A percentile compares a stretch with the other conserved stretches of the same genome.
Evolutionary conservation across 2,888 invertebrate genomes (phyloP).

Genomic region (Acanthacorydalis orientalis): DNA sequence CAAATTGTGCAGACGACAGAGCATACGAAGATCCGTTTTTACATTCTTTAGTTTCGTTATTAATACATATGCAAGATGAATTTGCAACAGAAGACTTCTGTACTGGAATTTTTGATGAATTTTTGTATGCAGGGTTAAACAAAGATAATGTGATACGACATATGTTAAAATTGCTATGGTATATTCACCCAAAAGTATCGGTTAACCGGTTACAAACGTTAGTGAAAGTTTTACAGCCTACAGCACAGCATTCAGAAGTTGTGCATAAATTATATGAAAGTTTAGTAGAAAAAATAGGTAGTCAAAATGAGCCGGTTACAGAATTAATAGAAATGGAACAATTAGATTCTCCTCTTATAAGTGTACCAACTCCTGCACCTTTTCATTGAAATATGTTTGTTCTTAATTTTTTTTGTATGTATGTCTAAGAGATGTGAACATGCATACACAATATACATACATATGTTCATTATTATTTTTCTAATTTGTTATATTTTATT

Average conservation of each 20-base stretch:
- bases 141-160: constrained; percentile 87
- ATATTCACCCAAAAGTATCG: constrained; percentile 73
- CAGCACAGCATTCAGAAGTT: constrained; percentile 66
- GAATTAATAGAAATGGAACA: constrained; percentile 52
- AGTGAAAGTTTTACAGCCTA: constrained; percentile 63
- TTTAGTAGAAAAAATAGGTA: constrained; percentile 61
- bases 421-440: no score
- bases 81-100: constrained; percentile 89
- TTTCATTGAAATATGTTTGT: constrained; percentile 35
- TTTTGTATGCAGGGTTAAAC: constrained; percentile 76
- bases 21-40: constrained; percentile 92
- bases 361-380: constrained; percentile 67
- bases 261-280: constrained; percentile 65
- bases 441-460: not conserved
- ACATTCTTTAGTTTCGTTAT: constrained; percentile 72
- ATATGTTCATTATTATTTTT: not conserved
- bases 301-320: constrained; percentile 43
- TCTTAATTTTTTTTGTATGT: constrained; percentile 6
- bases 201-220: constrained; percentile 59
- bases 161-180: constrained; percentile 79
- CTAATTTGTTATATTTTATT: no score
- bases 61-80: constrained; percentile 82
- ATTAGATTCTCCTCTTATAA: constrained; percentile 69
- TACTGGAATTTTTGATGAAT: constrained; percentile 88
- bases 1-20: constrained; percentile 79